Base-by-base conservation (phyloP, 2,797 vertebrate genomes). In the Microcaecilia unicolor region DNA sequence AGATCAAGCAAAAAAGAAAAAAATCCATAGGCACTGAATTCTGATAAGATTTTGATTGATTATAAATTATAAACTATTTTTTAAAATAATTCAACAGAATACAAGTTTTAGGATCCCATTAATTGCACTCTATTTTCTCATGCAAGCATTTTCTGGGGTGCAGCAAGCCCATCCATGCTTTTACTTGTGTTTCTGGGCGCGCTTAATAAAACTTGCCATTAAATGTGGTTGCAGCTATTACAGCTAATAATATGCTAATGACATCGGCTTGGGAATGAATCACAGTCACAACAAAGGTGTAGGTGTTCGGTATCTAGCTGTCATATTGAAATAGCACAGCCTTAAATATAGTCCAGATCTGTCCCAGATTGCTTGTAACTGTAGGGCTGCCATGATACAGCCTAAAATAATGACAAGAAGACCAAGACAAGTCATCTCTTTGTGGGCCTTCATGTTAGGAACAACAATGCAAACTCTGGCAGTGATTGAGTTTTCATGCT, bases 331-430 rank as follows among this genome's bases (percentile, higher is more conserved):
- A 66, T 58, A 70, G 74, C 74, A 69, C 66, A 61, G 27, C 47
- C 67, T 81, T 79, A 85, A 84, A 81, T 79, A 83, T 80, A 80
- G 75, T 66, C 64, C 58, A 55, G 57, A 46, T 44, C 25, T 81
- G 80, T 55, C 80, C 79, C 76, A 78, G 51, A 75, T 84, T 54
- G 31, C 44, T 37, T 47, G 52, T 51, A 57, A 52, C 54, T 55
- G 37, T 41, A 32, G 22, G 27, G 55, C 41, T 36, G 45, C 39
- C 42, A 33, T 45, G 30, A 25, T 26, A 33, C 48, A 37, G 6
- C 26, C 10, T 21, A 11, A n/a, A 28, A 21, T 25, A 28, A n/a
- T n/a, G n/a, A 10, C n/a, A n/a, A 21, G 49, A 34, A 16, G 27
- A 30, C 5, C 25, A 44, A 48, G 50, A 7, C 11, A 37, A 5